A percentile compares a stretch with the other conserved stretches of the same genome.
Evolutionary conservation across 2,888 invertebrate genomes (phyloP).

Genomic region (Macaria notata): DNA sequence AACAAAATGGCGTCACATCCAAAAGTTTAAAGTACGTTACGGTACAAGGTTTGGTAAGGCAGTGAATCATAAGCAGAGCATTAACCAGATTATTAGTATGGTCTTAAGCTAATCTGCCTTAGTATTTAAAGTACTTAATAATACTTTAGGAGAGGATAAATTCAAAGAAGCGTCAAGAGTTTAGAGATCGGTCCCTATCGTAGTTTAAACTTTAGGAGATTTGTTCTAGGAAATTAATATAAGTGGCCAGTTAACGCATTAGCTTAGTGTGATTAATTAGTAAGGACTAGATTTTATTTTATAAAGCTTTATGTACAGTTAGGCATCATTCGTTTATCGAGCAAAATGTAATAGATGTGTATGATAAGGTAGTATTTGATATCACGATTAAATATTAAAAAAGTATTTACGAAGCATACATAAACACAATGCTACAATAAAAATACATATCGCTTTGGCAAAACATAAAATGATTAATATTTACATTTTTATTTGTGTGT

Average conservation of each 20-base stretch:
- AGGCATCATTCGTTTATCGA: constrained; percentile 69
- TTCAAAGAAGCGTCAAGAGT: too few species aligned
- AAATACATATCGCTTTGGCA: constrained; percentile 79
- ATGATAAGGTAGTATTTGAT: constrained; percentile 79
- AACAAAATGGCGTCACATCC: constrained; percentile 54
- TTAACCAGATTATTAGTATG: too few species aligned
- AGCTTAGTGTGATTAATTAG: constrained; percentile 74
- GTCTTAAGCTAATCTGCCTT: too few species aligned
- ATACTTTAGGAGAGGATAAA: too few species aligned
- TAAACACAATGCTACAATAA: constrained; percentile 77
- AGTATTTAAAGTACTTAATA: too few species aligned
- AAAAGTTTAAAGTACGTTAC: constrained; percentile 7
- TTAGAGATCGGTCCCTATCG: neutral
- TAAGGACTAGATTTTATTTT: constrained; percentile 76
- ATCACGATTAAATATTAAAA: constrained; percentile 61
- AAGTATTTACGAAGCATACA: constrained; percentile 62
- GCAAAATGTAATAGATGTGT: constrained; percentile 69
- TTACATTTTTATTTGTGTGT: constrained; percentile 36
- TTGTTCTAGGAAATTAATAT: constrained; percentile 44
- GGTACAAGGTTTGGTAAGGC: too few species aligned
- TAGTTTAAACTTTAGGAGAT: constrained; percentile 3
- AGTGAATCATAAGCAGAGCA: too few species aligned
- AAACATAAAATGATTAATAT: constrained; percentile 43
- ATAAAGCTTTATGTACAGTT: constrained; percentile 79
- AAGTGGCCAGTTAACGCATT: constrained; percentile 65